Percentiles rank a stretch among this genome's conserved stretches.
Evolutionary conservation across 2,888 invertebrate genomes (phyloP).

Genomic region (Heliconius aoede): DNA sequence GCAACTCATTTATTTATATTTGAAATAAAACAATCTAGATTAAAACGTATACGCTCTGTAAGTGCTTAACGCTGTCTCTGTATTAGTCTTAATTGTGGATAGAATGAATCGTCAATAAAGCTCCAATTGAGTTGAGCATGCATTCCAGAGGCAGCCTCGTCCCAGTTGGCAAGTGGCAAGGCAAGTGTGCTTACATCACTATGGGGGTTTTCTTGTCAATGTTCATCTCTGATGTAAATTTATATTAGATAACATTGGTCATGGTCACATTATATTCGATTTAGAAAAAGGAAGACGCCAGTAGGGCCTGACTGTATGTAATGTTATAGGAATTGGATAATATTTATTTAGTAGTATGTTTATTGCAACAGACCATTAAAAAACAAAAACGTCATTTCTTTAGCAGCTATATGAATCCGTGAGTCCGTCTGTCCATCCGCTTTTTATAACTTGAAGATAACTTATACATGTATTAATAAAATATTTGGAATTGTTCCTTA

Average conservation of each 20-base stretch:
- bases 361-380: no score
- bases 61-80: neutral
- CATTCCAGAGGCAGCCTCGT: conserved; percentile 23
- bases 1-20: no score
- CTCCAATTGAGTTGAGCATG: conserved; percentile 13
- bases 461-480: neutral
- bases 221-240: conserved; percentile 1
- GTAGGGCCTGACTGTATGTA: no score
- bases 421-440: no score
- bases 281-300: no score
- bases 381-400: no score
- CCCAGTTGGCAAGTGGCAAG: conserved; percentile 15
- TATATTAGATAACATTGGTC: neutral
- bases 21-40: neutral
- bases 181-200: neutral
- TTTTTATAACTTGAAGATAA: neutral
- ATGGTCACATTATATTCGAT: neutral
- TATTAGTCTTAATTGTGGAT: neutral
- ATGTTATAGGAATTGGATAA: no score
- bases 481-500: neutral
- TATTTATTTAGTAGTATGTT: no score
- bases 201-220: conserved; percentile 1
- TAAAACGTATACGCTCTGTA: neutral
- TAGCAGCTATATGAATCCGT: no score
- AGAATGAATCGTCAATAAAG: conserved; percentile 19